phyloP scores from a whole-genome alignment of 1,140 invertebrate genomes.

The Hesperophylax magnus region DNA sequence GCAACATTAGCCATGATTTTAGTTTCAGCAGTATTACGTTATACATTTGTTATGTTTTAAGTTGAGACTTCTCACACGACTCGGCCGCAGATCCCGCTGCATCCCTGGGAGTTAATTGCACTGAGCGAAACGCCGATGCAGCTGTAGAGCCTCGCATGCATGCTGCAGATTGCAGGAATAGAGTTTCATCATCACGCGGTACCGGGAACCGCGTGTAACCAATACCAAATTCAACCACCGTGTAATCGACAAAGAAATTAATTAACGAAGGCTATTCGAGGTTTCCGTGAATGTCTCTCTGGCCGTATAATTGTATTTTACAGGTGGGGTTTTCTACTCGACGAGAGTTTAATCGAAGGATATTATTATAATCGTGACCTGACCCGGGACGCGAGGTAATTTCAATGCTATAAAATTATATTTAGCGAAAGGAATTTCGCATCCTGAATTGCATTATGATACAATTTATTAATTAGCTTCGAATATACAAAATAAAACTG shows the following conservation, averaged over 20 bases:
- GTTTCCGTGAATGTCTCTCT: constrained; percentile 9
- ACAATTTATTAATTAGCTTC: too few species aligned
- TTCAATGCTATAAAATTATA: constrained; percentile 20
- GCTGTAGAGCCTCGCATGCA: not conserved
- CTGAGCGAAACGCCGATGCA: constrained; percentile 10
- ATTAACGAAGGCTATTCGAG: constrained; percentile 30
- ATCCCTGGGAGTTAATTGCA: constrained; percentile 10
- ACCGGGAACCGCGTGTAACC: constrained; percentile 7
- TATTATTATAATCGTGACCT: constrained; percentile 5
- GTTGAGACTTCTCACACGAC: constrained; percentile 14
- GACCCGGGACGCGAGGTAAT: constrained; percentile 4
- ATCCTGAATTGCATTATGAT: not conserved
- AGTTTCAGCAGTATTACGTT: too few species aligned
- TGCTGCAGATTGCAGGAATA: constrained; percentile 24
- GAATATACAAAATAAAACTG: too few species aligned
- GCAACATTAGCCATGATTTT: too few species aligned
- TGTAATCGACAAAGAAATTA: constrained; percentile 29
- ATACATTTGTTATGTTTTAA: not conserved
- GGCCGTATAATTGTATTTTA: not conserved
- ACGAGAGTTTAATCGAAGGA: not conserved
- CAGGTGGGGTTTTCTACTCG: not conserved
- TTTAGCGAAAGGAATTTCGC: not conserved
- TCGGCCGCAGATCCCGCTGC: not conserved
- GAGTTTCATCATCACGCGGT: constrained; percentile 36
- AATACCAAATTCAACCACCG: constrained; percentile 11